These are phyloP conservation scores for Lipophrys pholis DNA, from an alignment of 2,113 vertebrate species.

Conservation along the genomic window DNA sequence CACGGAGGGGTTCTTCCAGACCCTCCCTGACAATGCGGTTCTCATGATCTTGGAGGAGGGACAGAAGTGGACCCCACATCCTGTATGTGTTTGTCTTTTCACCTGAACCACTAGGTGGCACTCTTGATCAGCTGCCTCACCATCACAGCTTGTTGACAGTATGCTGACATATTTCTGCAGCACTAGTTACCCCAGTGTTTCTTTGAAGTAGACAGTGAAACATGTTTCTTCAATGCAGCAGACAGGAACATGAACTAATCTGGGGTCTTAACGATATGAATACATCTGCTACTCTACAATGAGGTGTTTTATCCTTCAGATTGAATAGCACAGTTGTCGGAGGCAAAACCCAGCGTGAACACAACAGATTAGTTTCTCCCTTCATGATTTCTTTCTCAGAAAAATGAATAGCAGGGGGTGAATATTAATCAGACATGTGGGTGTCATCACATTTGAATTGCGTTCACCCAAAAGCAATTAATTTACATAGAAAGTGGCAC, in stretches of 20 bases:
- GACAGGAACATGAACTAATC: conserved; percentile 25
- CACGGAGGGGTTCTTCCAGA: conserved; percentile 90
- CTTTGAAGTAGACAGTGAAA: not conserved
- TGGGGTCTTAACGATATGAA: not conserved
- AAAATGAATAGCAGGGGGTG: conserved; percentile 14
- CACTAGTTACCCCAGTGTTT: not conserved
- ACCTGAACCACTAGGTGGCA: conserved; percentile 49
- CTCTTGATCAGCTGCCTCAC: conserved; percentile 13
- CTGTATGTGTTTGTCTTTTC: conserved; percentile 57
- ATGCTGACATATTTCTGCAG: not conserved
- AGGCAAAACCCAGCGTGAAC: not conserved
- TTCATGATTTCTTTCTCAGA: conserved; percentile 1
- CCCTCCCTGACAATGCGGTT: conserved; percentile 84
- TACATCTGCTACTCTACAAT: not conserved
- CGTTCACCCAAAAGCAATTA: conserved; percentile 36
- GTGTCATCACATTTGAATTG: conserved; percentile 34
- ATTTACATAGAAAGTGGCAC: conserved; percentile 62
- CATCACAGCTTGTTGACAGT: too few relatives aligned
- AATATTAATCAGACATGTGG: conserved; percentile 34
- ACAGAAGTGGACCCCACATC: conserved; percentile 85
- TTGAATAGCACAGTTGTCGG: conserved; percentile 14
- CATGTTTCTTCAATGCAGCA: too few relatives aligned
- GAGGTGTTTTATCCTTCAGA: conserved; percentile 27
- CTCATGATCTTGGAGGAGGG: conserved; percentile 90
- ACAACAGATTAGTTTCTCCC: conserved; percentile 32